phyloP scores from a whole-genome alignment of 1,140 invertebrate species.

The Holcopasites calliopsidis region DNA sequence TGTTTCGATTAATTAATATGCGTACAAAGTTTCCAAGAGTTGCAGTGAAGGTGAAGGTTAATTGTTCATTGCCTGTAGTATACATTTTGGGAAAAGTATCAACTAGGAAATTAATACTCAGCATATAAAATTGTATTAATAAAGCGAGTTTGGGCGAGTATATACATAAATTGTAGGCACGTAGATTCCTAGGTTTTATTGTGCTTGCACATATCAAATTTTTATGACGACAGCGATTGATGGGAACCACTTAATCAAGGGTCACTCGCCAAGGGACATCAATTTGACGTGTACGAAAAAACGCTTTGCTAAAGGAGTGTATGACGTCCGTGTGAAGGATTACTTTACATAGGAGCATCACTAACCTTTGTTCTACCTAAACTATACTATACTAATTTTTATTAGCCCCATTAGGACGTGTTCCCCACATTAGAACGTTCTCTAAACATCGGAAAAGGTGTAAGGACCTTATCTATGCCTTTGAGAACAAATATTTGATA shows the following conservation, averaged over 20 bases:
- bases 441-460: background rate
- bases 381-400: background rate
- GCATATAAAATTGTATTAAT: too few species aligned
- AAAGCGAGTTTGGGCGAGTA: too few species aligned
- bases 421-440: background rate
- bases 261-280: background rate
- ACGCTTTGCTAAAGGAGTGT: conserved; percentile 39
- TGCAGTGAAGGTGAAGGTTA: too few species aligned
- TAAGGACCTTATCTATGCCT: too few species aligned
- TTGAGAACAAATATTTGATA: conserved; percentile 11
- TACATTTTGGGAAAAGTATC: too few species aligned
- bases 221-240: conserved; percentile 28
- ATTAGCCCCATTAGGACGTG: background rate
- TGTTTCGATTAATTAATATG: too few species aligned
- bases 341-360: conserved; percentile 32
- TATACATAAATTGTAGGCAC: background rate
- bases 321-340: conserved; percentile 41
- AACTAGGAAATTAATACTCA: too few species aligned
- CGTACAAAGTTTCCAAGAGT: too few species aligned
- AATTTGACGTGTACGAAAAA: conserved; percentile 20
- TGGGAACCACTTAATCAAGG: background rate
- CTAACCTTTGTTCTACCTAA: background rate
- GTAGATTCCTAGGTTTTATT: background rate
- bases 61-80: too few species aligned
- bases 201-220: background rate